Base-by-base conservation (phyloP, 2,888 invertebrate genomes). In the Nycteola revayana region DNA sequence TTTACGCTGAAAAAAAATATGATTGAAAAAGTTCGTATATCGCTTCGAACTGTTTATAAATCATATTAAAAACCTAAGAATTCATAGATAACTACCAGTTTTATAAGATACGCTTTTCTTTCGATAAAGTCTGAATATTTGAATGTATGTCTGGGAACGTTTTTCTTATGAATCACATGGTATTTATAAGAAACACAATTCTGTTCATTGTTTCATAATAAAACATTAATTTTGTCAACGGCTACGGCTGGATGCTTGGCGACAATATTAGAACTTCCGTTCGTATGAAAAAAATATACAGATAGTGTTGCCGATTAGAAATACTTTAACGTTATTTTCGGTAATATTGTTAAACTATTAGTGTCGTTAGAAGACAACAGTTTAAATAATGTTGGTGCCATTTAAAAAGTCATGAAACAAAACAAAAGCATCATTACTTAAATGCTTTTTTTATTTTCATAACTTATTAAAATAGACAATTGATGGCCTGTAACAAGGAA, bases 151-250 rank as follows among this genome's bases (percentile, higher is more conserved):
- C 66, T 64, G 67, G 61, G 44, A 54, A 53, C 73, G 77, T 82
- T 72, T 75, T 65, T 82, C 78, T 78, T 70, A 63, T 66, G 47
- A 43, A 44, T 52, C 55, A 68, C 70, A 70, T 71, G 75, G 78
- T 79, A 81, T 82, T 84, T 76, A 81, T 73, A 63, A 71, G 63
- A 61, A 71, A 71, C 73, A 75, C 75, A 70, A 69, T 75, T 82
- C 75, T 69, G 78, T 72, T 81, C 83, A 87, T 87, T 87, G 86
- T 87, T 85, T 84, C 84, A 82, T 80, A 86, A 86, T 84, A 84
- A 80, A 77, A 78, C 81, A 86, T 85, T 82, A 83, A 82, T 84
- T 76, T 83, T 84, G 85, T 85, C 83, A 84, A 77, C 86, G 67
- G 74, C 63, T 63, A 80, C 73, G 78, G 71, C 56, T 74, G 76